Evolutionary conservation across 2,888 invertebrate species (phyloP).

Genomic region (Eristalis tenax): DNA sequence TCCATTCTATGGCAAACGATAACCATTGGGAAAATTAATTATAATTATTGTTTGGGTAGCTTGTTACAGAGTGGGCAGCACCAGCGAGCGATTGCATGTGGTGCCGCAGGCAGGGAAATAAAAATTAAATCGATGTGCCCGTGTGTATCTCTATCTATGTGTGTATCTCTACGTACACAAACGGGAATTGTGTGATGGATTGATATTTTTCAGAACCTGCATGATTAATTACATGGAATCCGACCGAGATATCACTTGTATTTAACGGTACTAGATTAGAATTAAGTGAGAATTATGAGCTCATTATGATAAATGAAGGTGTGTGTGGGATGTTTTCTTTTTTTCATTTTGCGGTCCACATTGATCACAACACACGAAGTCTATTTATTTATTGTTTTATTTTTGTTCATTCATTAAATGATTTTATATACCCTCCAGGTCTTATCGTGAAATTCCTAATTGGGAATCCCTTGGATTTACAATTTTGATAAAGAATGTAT

Average conservation of each 20-base stretch:
- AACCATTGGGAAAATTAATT: slow-evolving; percentile 61
- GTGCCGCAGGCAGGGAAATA: slow-evolving; percentile 14
- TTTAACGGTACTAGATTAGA: slow-evolving; percentile 60
- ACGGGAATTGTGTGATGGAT: slow-evolving; percentile 42
- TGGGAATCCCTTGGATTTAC: slow-evolving; percentile 4
- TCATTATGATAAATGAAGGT: slow-evolving; percentile 58
- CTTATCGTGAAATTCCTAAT: slow-evolving; percentile 19
- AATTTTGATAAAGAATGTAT: background rate
- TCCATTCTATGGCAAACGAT: slow-evolving; percentile 47
- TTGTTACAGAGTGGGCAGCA: slow-evolving; percentile 30
- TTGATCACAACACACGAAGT: background rate
- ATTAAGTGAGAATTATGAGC: slow-evolving; percentile 62
- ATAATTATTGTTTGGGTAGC: slow-evolving; percentile 65
- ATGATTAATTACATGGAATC: slow-evolving; percentile 46
- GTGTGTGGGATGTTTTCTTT: slow-evolving; percentile 2
- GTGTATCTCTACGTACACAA: background rate
- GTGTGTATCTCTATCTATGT: background rate
- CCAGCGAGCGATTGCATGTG: background rate
- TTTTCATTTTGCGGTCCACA: background rate
- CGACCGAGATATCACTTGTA: slow-evolving; percentile 34
- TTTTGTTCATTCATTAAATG: slow-evolving; percentile 27
- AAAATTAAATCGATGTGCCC: slow-evolving; percentile 1
- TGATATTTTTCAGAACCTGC: slow-evolving; percentile 45
- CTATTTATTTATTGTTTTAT: slow-evolving; percentile 17
- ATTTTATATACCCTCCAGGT: background rate